phyloP scores from a whole-genome alignment of 2,797 vertebrate species.

The Sphenopsis melanotis region DNA sequence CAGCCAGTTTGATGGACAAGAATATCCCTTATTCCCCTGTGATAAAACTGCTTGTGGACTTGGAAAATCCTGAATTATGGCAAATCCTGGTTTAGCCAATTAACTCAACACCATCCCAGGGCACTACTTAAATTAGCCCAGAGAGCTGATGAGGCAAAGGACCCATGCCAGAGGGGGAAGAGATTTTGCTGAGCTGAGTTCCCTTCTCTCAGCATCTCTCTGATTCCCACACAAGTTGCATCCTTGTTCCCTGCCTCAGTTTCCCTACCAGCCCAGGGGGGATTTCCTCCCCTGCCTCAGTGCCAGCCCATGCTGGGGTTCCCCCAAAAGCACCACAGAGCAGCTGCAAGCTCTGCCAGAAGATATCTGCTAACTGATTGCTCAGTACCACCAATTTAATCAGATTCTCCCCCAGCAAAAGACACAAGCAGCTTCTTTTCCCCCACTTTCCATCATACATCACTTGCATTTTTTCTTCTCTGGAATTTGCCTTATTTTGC shows the following conservation, averaged over 20 bases:
- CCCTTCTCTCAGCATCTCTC: not conserved
- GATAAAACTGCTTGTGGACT: not conserved
- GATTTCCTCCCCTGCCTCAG: not conserved
- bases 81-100: not conserved
- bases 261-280: not conserved
- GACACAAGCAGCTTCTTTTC: too few relatives aligned
- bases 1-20: not conserved
- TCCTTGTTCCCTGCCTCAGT: not conserved
- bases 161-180: not conserved
- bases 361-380: not conserved
- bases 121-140: not conserved
- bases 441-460: accelerated
- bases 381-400: not conserved
- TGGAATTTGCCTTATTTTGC: not conserved
- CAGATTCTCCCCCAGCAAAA: accelerated
- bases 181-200: not conserved
- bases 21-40: not conserved
- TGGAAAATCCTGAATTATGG: not conserved
- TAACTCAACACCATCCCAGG: accelerated
- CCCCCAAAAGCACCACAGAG: not conserved
- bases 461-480: not conserved
- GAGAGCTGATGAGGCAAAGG: not conserved
- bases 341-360: not conserved
- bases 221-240: accelerated
- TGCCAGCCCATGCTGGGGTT: not conserved